Percentiles rank a stretch among this genome's conserved stretches.
These are phyloP conservation scores for Eutrigla gurnardus DNA, from an alignment of 2,797 vertebrate genomes.

Conservation along the genomic window DNA sequence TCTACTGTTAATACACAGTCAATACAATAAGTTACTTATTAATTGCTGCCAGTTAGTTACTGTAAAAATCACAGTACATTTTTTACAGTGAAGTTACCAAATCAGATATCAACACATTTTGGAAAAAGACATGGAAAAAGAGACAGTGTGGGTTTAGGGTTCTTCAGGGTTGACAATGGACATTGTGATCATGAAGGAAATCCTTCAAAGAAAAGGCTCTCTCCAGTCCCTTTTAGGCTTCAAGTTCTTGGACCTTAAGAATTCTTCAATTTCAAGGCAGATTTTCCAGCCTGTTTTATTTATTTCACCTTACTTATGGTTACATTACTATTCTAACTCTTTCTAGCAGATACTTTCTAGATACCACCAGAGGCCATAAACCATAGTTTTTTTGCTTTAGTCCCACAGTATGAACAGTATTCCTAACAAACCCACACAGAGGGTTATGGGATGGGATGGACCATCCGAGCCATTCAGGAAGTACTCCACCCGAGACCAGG, in stretches of 20 bases:
- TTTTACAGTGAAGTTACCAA: no score
- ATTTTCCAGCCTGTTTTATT: background rate
- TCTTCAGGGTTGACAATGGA: no score
- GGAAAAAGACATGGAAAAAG: no score
- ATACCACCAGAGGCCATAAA: background rate
- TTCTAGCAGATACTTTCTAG: background rate
- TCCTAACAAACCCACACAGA: conserved; percentile 66
- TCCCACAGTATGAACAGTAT: conserved; percentile 59
- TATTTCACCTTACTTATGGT: background rate
- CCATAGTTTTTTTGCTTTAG: conserved; percentile 16
- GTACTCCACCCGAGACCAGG: conserved; percentile 91
- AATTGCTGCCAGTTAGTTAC: no score
- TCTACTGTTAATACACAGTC: no score
- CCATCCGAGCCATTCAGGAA: conserved; percentile 81
- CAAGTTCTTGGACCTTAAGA: background rate
- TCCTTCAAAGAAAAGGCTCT: background rate
- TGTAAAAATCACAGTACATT: no score
- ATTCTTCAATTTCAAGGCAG: background rate
- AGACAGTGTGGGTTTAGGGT: no score
- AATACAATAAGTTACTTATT: no score
- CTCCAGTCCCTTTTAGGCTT: background rate
- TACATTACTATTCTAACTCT: background rate
- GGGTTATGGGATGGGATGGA: background rate
- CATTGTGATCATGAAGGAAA: no score
- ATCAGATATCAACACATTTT: no score